Evolutionary conservation across 2,888 invertebrate genomes (phyloP).

Genomic region (Eristalinus aeneus): DNA sequence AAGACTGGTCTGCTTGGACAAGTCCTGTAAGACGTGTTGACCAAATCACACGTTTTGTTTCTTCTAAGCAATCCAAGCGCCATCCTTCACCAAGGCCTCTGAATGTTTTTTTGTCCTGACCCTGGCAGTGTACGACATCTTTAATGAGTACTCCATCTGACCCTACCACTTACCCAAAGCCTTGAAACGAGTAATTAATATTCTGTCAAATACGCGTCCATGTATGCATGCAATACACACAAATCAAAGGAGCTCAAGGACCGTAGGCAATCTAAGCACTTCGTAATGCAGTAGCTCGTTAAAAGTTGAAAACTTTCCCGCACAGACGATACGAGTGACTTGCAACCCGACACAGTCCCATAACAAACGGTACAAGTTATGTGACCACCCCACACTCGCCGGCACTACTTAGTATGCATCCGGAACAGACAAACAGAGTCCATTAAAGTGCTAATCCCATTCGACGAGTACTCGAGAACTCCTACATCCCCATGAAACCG

Average conservation of each 20-base stretch:
- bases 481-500: not conserved
- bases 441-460: slow-evolving; percentile 49
- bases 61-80: too few species aligned
- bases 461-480: slow-evolving; percentile 14
- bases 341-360: not conserved
- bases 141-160: too few species aligned
- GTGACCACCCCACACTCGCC: slow-evolving; percentile 4
- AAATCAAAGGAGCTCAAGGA: not conserved
- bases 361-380: not conserved
- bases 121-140: too few species aligned
- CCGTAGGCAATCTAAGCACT: not conserved
- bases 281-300: not conserved
- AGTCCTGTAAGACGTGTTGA: too few species aligned
- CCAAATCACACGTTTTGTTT: too few species aligned
- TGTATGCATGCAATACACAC: too few species aligned
- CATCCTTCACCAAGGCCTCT: too few species aligned
- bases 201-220: too few species aligned
- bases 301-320: not conserved
- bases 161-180: too few species aligned
- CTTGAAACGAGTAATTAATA: too few species aligned
- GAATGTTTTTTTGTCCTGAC: too few species aligned
- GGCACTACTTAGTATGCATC: slow-evolving; percentile 59
- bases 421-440: slow-evolving; percentile 53
- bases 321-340: not conserved
- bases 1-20: too few species aligned